These are phyloP conservation scores for Butorides virescens DNA, from an alignment of 2,113 vertebrate genomes.

Conservation along the genomic window DNA sequence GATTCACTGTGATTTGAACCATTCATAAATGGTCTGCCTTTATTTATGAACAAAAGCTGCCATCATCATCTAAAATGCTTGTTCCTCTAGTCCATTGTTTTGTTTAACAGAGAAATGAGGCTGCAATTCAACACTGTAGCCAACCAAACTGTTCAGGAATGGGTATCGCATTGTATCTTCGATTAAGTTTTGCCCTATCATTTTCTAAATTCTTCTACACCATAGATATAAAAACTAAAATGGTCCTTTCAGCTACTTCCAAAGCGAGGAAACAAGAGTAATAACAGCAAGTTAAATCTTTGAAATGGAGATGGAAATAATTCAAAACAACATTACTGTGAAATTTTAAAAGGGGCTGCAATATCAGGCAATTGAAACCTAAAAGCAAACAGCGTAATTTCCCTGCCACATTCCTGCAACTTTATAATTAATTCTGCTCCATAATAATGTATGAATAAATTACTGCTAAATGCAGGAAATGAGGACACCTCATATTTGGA, in stretches of 20 bases:
- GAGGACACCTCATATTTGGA: neutral
- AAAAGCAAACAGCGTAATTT: neutral
- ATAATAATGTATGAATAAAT: fast-evolving
- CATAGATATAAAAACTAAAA: neutral
- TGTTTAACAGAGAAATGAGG: neutral
- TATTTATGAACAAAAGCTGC: slow-evolving; percentile 29
- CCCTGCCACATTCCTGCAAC: neutral
- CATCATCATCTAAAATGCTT: slow-evolving; percentile 6
- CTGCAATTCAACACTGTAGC: neutral
- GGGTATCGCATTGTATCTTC: neutral
- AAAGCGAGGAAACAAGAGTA: neutral
- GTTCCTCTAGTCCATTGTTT: neutral
- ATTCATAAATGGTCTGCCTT: neutral
- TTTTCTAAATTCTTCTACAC: neutral
- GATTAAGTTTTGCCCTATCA: neutral
- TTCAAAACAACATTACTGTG: neutral
- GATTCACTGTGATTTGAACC: neutral
- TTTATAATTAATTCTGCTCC: too few species aligned
- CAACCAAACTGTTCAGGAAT: neutral
- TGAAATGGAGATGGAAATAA: neutral
- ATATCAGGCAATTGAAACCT: neutral
- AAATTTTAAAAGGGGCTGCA: neutral
- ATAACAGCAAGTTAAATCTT: neutral
- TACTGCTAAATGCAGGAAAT: neutral
- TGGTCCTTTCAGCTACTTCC: neutral